Evolutionary conservation across 2,797 vertebrate genomes (phyloP), one percentile per base, ranked within the genome.

Genomic region (Tragelaphus oryx): DNA sequence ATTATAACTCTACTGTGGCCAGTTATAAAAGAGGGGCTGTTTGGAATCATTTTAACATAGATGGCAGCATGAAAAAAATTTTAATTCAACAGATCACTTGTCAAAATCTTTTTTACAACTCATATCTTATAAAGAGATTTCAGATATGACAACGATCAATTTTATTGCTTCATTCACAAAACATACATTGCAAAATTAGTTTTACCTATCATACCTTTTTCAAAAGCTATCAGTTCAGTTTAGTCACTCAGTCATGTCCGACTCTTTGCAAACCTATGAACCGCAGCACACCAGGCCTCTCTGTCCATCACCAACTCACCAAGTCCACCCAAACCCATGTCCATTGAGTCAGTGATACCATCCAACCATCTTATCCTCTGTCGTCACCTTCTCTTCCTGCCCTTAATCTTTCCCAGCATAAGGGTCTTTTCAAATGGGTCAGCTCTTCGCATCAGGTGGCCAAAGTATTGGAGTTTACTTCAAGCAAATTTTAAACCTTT

Each of bases 111-210:
- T 52, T 78, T 89, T 78, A 24, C 41, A 76, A 89, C 13, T 78
- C 22, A 57, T 44, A 83, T 52, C 37, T 95, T 75, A 90, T 2
- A 10, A 59, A 84, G 54, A 87, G 41, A 85, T 92, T 94, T 96
- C 50, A 88, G 50, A 95, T 74, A 57, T 14, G n/a, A 80, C 20
- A 79, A 17, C 71, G 80, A 76, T 28, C 87, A 52, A 74, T 82
- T 76, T 57, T 94, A 94, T 26, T 94, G 30, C 7, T 96, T 55
- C n/a, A 75, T 68, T 93, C 24, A 81, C 62, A 83, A 95, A 89
- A 84, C 28, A 89, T 50, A 48, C 22, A 79, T 46, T 26, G 82
- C 20, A 88, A 81, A 81, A 86, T 46, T 37, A 52, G 12, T 68
- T 37, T 68, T 71, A 52, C 20, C n/a, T 54, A 60, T 65, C 87